Evolutionary conservation across 2,113 vertebrate genomes (phyloP).

Genomic region (Dermatemys mawii): DNA sequence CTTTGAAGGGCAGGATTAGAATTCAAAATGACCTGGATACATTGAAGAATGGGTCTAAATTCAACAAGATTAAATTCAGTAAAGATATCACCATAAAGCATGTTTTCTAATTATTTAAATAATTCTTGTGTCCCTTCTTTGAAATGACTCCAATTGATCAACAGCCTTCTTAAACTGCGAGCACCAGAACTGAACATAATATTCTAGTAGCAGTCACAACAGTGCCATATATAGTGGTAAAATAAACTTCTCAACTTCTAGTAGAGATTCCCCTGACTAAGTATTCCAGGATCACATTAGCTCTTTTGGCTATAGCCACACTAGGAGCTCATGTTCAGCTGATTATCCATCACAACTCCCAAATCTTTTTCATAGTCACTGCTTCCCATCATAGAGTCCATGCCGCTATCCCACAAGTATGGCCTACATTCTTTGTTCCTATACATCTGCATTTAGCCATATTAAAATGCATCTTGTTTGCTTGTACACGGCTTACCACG

Average conservation of each 20-base stretch:
- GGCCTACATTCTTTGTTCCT: neutral
- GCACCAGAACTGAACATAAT: too few species aligned
- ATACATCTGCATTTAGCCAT: neutral
- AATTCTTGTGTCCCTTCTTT: too few species aligned
- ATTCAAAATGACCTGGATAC: too few species aligned
- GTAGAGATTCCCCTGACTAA: neutral
- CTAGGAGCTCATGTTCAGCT: neutral
- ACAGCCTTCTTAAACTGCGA: too few species aligned
- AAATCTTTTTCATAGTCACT: neutral
- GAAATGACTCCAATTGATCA: too few species aligned
- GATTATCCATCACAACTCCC: neutral
- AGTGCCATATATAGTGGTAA: too few species aligned
- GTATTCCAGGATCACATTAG: neutral
- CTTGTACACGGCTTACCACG: neutral
- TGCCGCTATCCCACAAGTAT: neutral
- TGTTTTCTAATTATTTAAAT: too few species aligned
- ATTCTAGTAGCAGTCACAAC: too few species aligned
- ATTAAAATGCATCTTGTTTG: neutral
- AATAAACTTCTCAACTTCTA: neutral
- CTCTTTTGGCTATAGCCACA: neutral
- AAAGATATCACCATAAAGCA: neutral
- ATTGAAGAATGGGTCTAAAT: too few species aligned
- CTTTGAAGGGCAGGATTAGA: too few species aligned
- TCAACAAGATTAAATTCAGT: neutral
- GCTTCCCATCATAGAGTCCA: neutral